Evolutionary conservation across 2,797 vertebrate genomes (phyloP).

Genomic region (Vireo griseus): DNA sequence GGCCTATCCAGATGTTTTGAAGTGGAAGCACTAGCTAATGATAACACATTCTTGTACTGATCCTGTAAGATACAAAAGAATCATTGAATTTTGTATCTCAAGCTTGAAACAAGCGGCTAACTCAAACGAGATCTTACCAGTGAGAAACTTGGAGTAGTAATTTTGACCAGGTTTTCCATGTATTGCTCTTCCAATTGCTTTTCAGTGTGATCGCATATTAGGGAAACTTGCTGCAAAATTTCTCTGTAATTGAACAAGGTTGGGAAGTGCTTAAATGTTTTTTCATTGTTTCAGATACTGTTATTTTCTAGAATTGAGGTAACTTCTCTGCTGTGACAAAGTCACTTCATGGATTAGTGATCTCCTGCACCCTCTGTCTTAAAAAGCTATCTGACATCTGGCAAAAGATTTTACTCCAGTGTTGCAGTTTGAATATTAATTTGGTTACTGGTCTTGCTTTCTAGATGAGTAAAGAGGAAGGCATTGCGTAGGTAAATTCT

Average conservation of each 20-base stretch:
- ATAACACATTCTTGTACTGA: neutral
- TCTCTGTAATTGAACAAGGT: neutral
- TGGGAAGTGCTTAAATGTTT: neutral
- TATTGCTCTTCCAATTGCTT: neutral
- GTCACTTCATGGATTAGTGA: neutral
- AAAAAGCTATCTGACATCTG: neutral
- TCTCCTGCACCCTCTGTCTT: neutral
- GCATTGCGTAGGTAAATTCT: neutral
- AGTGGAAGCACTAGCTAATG: neutral
- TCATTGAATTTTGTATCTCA: neutral
- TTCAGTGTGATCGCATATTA: accelerated
- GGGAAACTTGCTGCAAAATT: neutral
- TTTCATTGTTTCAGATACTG: neutral
- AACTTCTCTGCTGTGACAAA: neutral
- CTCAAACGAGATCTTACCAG: neutral
- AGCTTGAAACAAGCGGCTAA: neutral
- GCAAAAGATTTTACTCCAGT: neutral
- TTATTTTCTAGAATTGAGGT: neutral
- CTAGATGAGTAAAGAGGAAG: neutral
- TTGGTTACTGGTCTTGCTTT: neutral
- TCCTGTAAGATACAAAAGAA: neutral
- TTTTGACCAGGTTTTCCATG: neutral
- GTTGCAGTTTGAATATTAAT: neutral
- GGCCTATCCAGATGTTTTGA: neutral
- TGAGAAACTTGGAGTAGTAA: neutral